Evolutionary conservation across 2,113 vertebrate species (phyloP).

Genomic region (Opisthocomus hoazin): DNA sequence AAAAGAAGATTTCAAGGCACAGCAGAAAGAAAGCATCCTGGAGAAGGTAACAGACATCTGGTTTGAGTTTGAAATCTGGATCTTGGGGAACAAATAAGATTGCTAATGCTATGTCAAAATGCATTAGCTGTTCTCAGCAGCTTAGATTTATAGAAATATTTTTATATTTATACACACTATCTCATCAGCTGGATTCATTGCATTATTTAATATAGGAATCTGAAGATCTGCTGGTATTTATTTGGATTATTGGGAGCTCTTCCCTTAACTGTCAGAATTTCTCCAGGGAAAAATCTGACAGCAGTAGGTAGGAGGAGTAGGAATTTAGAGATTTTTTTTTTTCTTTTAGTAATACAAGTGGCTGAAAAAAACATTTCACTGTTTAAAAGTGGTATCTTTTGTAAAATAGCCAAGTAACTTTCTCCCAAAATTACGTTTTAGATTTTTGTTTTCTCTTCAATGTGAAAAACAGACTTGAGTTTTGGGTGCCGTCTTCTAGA

Average conservation of each 20-base stretch:
- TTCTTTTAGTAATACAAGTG: neutral
- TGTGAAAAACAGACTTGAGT: neutral
- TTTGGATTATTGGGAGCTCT: neutral
- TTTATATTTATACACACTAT: neutral
- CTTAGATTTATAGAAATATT: neutral
- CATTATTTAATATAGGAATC: neutral
- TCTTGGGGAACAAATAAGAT: neutral
- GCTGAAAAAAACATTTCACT: neutral
- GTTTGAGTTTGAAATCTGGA: neutral
- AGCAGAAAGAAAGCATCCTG: slow-evolving; percentile 92
- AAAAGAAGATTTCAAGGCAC: slow-evolving; percentile 95
- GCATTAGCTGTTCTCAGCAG: neutral
- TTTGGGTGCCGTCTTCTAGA: neutral
- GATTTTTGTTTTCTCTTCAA: neutral
- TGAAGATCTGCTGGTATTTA: neutral
- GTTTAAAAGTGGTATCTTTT: neutral
- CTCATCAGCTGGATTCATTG: neutral
- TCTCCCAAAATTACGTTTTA: neutral
- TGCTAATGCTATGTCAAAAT: neutral
- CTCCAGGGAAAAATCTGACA: neutral
- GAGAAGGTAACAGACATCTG: slow-evolving; percentile 78
- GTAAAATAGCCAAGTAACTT: neutral
- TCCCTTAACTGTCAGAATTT: neutral
- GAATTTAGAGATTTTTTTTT: neutral
- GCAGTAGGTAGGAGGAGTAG: neutral